Base-by-base conservation (phyloP, 1,140 invertebrate species). In the Bombus superbus region DNA sequence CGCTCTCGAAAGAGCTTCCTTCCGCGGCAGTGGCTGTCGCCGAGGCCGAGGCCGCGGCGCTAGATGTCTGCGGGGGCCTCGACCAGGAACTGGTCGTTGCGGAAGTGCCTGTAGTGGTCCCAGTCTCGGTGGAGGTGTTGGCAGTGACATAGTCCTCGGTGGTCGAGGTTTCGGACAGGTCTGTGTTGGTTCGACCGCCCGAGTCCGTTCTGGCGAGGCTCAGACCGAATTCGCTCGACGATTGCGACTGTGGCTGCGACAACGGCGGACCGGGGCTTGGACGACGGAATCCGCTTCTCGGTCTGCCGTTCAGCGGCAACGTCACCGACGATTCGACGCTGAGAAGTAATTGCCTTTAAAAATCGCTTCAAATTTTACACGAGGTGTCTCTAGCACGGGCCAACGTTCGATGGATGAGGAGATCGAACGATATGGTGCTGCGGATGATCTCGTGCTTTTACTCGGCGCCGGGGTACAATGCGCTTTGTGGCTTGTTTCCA, bases 141-240 rank as follows among this genome's bases (percentile, higher is more conserved):
- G 98, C 98, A 91, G 98, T 98, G 85, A 98, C 97, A 94, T 98
- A 98, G 92, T 98, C 98, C 92, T 98, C 98, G 42, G 98, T 98
- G 42, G 97, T 97, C 35, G 97, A 98, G 81, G 98, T 98, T 95
- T 98, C 97, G 15, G 97, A 98, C 38, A 98, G 96, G 93, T 98
- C 97, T 10, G 96, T 97, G 92, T 97, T 97, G 3, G 97, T 96
- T 93, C 96, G 97, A 79, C 97, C 96, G 74, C 97, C 97, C 28
- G 97, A 97, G 95, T 97, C 97, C 6, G 97, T 97, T 87, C 97
- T 92, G 3, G 96, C 96, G 22, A 96, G 89, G 83, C 95, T 95
- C 72, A 95, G 83, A 22, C 92, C 94, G 66, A 95, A 94, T 78
- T 95, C 95, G 81, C 94, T 95, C 35, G 95, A 95, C 47, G 94